phyloP scores from a whole-genome alignment of 2,113 vertebrate species.

The Sisor rabdophorus region DNA sequence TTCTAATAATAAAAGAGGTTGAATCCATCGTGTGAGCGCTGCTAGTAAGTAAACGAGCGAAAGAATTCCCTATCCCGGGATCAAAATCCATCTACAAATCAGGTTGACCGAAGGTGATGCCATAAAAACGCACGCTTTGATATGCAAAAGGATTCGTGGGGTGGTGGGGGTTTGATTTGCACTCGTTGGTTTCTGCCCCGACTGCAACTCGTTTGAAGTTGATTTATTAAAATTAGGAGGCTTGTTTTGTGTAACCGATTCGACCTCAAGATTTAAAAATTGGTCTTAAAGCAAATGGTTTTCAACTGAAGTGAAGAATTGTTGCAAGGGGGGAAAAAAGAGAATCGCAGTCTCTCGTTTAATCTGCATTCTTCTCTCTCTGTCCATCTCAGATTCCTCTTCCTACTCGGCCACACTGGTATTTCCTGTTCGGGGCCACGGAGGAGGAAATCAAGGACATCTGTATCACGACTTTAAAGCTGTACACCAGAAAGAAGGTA shows the following conservation, averaged over 20 bases:
- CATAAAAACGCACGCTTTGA: not conserved
- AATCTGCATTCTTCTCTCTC: not conserved
- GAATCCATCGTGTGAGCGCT: not conserved
- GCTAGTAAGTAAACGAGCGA: not conserved
- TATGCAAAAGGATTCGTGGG: constrained; percentile 2
- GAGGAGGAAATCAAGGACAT: constrained; percentile 96
- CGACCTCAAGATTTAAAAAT: not conserved
- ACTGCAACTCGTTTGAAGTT: not conserved
- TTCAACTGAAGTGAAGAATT: not conserved
- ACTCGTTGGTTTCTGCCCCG: not conserved
- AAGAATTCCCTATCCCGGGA: no score
- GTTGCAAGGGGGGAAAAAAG: not conserved
- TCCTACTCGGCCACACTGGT: constrained; percentile 92
- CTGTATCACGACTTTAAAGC: constrained; percentile 86
- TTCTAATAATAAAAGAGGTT: not conserved
- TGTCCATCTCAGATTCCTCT: constrained; percentile 77
- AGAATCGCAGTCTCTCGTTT: not conserved
- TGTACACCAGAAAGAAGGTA: constrained; percentile 95
- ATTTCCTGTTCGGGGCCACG: constrained; percentile 85
- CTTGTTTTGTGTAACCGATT: not conserved
- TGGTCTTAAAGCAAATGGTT: not conserved
- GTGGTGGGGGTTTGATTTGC: not conserved
- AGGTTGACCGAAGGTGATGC: not conserved
- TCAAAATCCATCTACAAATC: not conserved
- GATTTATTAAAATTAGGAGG: not conserved